Percentiles rank a stretch among this genome's conserved stretches.
These are phyloP conservation scores for Mesocentrotus franciscanus DNA, from an alignment of 53 echinoderm and acorn worm species.

Conservation along the genomic window DNA sequence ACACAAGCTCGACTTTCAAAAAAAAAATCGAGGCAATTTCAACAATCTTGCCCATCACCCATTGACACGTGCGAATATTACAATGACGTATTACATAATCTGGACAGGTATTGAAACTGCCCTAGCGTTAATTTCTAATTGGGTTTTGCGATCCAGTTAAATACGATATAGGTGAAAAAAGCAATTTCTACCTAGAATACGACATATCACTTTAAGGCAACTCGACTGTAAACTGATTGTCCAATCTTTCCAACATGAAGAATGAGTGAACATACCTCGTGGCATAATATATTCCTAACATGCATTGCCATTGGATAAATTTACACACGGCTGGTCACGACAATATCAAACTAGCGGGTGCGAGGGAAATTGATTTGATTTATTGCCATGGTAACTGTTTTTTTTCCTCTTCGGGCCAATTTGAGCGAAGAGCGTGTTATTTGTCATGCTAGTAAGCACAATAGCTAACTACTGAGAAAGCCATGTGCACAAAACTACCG, in stretches of 20 bases:
- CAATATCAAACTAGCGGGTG: neutral
- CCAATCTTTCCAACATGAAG: neutral
- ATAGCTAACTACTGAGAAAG: neutral
- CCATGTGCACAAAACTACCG: neutral
- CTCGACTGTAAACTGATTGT: neutral
- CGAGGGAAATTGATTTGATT: neutral
- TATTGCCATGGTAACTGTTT: constrained; percentile 6
- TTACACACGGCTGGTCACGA: neutral
- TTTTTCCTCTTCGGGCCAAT: neutral
- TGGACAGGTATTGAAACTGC: too few relatives aligned
- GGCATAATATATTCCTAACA: neutral
- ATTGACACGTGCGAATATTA: too few relatives aligned
- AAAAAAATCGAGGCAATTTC: too few relatives aligned
- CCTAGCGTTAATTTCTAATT: too few relatives aligned
- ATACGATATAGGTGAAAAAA: too few relatives aligned
- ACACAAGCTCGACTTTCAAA: too few relatives aligned
- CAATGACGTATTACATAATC: too few relatives aligned
- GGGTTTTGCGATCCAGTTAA: too few relatives aligned
- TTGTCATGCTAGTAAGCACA: neutral
- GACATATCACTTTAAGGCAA: neutral
- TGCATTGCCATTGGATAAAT: neutral
- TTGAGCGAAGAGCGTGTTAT: neutral
- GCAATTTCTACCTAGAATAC: too few relatives aligned
- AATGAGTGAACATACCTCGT: neutral
- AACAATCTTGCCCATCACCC: too few relatives aligned